phyloP scores from a whole-genome alignment of 2,797 vertebrate genomes.

The Brachyrhaphis roseni region DNA sequence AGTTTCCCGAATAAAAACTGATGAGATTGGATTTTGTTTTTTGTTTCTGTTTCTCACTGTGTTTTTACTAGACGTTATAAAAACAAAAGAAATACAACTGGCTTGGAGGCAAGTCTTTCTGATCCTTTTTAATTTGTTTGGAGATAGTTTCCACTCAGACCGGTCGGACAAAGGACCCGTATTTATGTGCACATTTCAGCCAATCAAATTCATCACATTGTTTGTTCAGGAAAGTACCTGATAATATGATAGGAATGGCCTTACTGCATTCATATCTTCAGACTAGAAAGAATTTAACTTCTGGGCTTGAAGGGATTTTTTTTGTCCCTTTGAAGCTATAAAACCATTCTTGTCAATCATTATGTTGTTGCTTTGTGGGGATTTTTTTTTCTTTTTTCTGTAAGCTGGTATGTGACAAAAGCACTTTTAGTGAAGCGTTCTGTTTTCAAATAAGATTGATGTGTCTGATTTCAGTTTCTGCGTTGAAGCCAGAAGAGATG shows the following conservation, averaged over 20 bases:
- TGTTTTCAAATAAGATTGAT: background rate
- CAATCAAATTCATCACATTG: background rate
- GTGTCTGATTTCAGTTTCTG: constrained; percentile 82
- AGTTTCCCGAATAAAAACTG: background rate
- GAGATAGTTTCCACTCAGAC: background rate
- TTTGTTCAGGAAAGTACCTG: background rate
- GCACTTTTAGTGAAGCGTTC: background rate
- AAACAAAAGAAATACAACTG: background rate
- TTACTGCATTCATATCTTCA: background rate
- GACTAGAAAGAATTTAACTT: background rate
- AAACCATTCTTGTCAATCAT: background rate
- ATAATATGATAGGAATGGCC: too few relatives aligned
- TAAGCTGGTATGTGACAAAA: background rate
- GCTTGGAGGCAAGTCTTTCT: background rate
- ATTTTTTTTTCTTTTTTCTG: background rate
- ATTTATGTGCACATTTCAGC: background rate
- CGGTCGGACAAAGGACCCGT: background rate
- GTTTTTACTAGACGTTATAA: background rate
- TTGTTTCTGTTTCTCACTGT: background rate
- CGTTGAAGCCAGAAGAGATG: constrained; percentile 92
- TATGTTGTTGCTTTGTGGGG: background rate
- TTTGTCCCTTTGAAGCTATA: background rate
- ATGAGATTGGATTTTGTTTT: background rate
- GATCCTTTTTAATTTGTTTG: background rate
- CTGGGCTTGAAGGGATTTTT: background rate